Evolutionary conservation across 2,797 vertebrate species (phyloP), one percentile per base, ranked within the genome.

Genomic region (Yasuhikotakia modesta): DNA sequence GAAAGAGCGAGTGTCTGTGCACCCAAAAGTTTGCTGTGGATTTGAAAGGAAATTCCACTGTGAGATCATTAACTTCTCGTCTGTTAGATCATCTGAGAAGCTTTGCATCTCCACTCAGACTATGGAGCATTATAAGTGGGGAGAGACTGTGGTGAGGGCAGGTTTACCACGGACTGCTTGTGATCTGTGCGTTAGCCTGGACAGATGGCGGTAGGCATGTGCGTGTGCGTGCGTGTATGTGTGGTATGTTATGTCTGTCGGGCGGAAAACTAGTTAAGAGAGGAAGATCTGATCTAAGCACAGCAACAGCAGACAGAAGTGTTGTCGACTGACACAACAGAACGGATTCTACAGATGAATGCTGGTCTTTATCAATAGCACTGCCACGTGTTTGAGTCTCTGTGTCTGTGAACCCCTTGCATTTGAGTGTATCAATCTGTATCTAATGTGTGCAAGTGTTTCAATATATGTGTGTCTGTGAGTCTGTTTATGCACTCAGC

Each of bases 241-340:
- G 22, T 55, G 68, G 73, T 76, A 57, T 80, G 67, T 80, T 82
- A 83, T 75, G 81, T 73, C 80, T 83, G 85, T 82, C 86, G 86
- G 88, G 90, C 81, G 82, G 90, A 88, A 88, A 91, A 92, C 90
- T 90, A 91, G 92, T 91, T 91, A 90, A 89, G 88, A 86, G 88
- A 91, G 92, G 92, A 91, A 92, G 92, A 93, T 93, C 92, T 89
- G 90, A 93, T 91, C 89, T 90, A 90, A 88, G 90, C 92, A 92
- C 92, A 92, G 92, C 92, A 93, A 92, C 92, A 93, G 91, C 90
- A 89, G 87, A 86, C 86, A 83, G 89, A 85, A 63, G 67, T 46
- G 10, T 70, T 53, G 43, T 68, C 22, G 52, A 75, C 83, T 82
- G 48, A 82, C 21, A 52, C 58, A 27, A 24, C 70, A 60, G 53